Conservation (phyloP, 2,888 invertebrate species). For the Mylabris sibirica region DNA sequence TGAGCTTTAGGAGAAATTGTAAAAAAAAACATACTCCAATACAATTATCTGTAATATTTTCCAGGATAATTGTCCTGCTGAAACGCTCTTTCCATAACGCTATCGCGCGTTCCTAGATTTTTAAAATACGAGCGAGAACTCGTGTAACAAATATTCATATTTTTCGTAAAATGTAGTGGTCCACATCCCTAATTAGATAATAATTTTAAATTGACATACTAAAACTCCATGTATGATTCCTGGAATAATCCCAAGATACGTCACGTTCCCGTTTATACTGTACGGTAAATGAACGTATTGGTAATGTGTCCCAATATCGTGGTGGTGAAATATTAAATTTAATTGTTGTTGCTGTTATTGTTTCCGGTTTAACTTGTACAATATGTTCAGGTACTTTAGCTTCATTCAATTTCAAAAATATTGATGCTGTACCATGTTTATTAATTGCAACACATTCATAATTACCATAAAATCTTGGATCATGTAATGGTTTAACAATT, state of each 20-base stretch:
- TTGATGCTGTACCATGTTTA: constrained; percentile 72
- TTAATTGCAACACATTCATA: constrained; percentile 88
- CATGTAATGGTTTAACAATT: constrained; percentile 71
- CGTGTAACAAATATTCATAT: no score
- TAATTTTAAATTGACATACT: constrained; percentile 57
- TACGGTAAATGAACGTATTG: constrained; percentile 75
- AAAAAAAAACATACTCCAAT: no score
- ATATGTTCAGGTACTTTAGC: constrained; percentile 76
- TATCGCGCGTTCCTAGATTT: no score
- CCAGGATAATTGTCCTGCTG: no score
- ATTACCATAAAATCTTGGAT: constrained; percentile 71
- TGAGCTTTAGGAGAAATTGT: no score
- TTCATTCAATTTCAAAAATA: constrained; percentile 75
- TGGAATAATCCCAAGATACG: constrained; percentile 72
- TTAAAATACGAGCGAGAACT: no score
- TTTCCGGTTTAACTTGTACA: constrained; percentile 71
- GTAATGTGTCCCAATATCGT: constrained; percentile 76
- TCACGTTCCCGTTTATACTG: constrained; percentile 77
- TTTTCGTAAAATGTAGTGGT: no score
- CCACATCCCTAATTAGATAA: no score
- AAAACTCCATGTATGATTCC: constrained; percentile 80
- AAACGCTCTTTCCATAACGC: no score
- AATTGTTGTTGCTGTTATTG: constrained; percentile 84
- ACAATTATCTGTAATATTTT: no score
- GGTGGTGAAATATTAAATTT: constrained; percentile 82